A percentile compares a stretch with the other conserved stretches of the same genome.
Conservation (phyloP, 2,797 vertebrate species). For the Paratrypauchen microcephalus region DNA sequence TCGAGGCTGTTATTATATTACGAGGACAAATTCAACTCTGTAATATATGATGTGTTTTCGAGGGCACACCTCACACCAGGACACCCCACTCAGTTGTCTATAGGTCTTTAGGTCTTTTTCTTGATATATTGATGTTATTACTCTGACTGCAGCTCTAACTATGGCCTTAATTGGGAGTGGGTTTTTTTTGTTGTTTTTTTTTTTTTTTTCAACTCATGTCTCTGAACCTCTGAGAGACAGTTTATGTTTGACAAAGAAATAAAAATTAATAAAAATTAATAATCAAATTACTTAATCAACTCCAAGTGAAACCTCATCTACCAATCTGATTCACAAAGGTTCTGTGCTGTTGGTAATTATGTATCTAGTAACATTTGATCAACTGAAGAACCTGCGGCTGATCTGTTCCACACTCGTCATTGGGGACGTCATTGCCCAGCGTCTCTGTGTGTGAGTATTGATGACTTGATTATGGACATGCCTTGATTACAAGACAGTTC, state of each 20-base stretch:
- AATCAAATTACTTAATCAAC: neutral
- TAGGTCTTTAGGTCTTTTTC: too few species aligned
- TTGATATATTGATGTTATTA: neutral
- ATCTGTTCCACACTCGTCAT: neutral
- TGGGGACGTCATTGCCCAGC: neutral
- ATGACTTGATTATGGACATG: constrained; percentile 7
- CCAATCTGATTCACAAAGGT: neutral
- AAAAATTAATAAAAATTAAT: neutral
- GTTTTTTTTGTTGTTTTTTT: too few species aligned
- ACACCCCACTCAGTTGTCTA: too few species aligned
- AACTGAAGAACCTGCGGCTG: constrained; percentile 18
- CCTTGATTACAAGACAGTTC: neutral
- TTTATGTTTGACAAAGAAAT: constrained; percentile 1
- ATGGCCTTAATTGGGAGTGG: neutral
- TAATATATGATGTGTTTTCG: too few species aligned
- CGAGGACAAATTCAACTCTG: too few species aligned
- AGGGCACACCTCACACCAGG: too few species aligned
- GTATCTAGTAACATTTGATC: constrained; percentile 51
- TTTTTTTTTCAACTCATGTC: neutral
- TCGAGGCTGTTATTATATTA: too few species aligned
- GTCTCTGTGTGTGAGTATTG: neutral
- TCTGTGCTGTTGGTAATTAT: constrained; percentile 37
- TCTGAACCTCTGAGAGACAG: constrained; percentile 20
- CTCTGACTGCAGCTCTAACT: neutral
- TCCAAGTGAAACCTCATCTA: neutral